Conservation (phyloP, 1,140 invertebrate species). For the Megathymus violae region DNA sequence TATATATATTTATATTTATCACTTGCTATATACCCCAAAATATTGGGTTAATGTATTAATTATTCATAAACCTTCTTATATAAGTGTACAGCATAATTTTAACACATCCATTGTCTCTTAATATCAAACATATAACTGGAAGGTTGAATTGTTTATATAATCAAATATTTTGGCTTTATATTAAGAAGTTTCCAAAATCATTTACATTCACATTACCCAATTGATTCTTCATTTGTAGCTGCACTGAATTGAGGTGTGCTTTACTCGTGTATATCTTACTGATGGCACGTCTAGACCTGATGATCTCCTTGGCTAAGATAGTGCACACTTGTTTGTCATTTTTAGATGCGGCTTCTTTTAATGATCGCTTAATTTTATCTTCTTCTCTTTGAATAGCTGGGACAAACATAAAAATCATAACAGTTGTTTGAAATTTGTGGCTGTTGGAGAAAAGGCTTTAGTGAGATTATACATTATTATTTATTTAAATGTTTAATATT, state of each 20-base stretch:
- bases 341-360: constrained; percentile 98
- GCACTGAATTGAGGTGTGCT: constrained; percentile 98
- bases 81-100: too few species aligned
- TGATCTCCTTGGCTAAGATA: constrained; percentile 97
- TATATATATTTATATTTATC: too few species aligned
- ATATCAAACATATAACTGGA: too few species aligned
- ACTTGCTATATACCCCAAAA: too few species aligned
- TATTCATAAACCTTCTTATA: too few species aligned
- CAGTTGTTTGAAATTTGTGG: background rate
- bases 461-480: constrained; percentile 1
- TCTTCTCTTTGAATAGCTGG: constrained; percentile 97
- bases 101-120: too few species aligned
- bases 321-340: constrained; percentile 97
- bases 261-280: constrained; percentile 97
- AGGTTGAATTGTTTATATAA: too few species aligned
- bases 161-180: too few species aligned
- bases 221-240: constrained; percentile 99
- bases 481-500: too few species aligned
- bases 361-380: constrained; percentile 96
- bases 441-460: too few species aligned
- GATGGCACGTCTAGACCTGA: constrained; percentile 94
- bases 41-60: too few species aligned
- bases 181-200: too few species aligned
- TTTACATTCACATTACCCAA: constrained; percentile 85
- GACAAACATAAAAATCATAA: constrained; percentile 35